A percentile compares a stretch with the other conserved stretches of the same genome.
Conservation (phyloP, 1,140 invertebrate species). For the Megalopta genalis region DNA sequence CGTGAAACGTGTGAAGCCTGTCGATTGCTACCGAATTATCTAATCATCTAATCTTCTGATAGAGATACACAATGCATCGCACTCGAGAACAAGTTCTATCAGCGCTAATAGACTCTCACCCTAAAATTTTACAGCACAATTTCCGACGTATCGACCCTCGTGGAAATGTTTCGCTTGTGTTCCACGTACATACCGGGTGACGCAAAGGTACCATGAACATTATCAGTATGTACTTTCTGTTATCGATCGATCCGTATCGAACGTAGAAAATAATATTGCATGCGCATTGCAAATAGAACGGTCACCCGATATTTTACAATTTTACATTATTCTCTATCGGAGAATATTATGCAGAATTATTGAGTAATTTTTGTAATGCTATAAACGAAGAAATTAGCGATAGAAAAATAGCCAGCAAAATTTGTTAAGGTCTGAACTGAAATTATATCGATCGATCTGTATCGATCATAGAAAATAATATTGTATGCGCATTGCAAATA, state of each 20-base stretch:
- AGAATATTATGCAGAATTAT: too few species aligned
- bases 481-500: too few species aligned
- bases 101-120: conserved; percentile 31
- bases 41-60: conserved; percentile 32
- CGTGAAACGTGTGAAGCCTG: too few species aligned
- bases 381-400: too few species aligned
- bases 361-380: too few species aligned
- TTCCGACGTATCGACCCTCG: conserved; percentile 36
- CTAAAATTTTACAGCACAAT: conserved; percentile 28
- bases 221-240: neutral
- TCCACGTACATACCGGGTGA: neutral
- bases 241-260: neutral
- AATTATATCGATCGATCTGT: neutral
- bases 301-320: too few species aligned
- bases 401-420: too few species aligned
- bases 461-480: too few species aligned
- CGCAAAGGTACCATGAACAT: neutral
- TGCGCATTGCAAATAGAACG: too few species aligned
- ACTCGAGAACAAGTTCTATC: conserved; percentile 27
- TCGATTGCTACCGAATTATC: conserved; percentile 27
- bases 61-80: neutral
- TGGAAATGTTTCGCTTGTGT: neutral
- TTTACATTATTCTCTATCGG: too few species aligned
- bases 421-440: too few species aligned
- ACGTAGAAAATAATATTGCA: too few species aligned